Conservation (phyloP, 2,888 invertebrate species). For the Drosophila buzzatii region DNA sequence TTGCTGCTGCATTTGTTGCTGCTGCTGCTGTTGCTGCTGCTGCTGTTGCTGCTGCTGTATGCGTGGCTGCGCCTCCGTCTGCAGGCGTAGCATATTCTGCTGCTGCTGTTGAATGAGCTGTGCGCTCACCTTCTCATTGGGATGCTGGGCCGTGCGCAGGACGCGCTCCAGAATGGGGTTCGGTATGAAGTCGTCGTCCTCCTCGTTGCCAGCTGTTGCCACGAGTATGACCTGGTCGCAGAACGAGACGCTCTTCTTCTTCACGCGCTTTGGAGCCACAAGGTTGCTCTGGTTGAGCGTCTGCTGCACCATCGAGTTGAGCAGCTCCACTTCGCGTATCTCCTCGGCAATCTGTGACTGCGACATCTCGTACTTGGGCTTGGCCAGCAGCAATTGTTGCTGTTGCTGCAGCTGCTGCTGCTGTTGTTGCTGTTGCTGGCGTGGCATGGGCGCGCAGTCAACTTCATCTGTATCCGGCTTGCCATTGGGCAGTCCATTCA, state of each 20-base stretch:
- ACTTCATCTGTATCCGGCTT: conserved; percentile 80
- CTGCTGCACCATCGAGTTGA: conserved; percentile 87
- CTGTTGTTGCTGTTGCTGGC: conserved; percentile 58
- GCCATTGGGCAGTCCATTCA: conserved; percentile 85
- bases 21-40: conserved; percentile 55
- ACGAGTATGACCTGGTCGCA: conserved; percentile 97
- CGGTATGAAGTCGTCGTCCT: conserved; percentile 95
- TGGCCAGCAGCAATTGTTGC: conserved; percentile 72
- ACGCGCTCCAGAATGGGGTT: conserved; percentile 96
- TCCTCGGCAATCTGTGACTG: conserved; percentile 87
- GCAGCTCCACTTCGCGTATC: conserved; percentile 87
- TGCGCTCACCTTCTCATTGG: conserved; percentile 85
- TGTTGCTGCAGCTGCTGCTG: conserved; percentile 39
- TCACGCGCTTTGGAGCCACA: conserved; percentile 87
- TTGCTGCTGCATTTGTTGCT: conserved; percentile 54
- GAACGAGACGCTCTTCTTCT: conserved; percentile 97
- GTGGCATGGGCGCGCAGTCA: conserved; percentile 70
- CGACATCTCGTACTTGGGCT: conserved; percentile 85
- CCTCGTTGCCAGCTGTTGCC: conserved; percentile 96
- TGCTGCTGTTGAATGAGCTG: conserved; percentile 87
- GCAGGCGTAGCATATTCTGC: conserved; percentile 86
- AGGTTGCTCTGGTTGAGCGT: conserved; percentile 85
- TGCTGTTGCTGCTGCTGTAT: conserved; percentile 58
- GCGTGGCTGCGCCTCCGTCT: conserved; percentile 84
- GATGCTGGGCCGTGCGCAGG: conserved; percentile 91